Evolutionary conservation across 2,888 invertebrate genomes (phyloP), one percentile per base, ranked within the genome.

Genomic region (Eupithecia centaureata): DNA sequence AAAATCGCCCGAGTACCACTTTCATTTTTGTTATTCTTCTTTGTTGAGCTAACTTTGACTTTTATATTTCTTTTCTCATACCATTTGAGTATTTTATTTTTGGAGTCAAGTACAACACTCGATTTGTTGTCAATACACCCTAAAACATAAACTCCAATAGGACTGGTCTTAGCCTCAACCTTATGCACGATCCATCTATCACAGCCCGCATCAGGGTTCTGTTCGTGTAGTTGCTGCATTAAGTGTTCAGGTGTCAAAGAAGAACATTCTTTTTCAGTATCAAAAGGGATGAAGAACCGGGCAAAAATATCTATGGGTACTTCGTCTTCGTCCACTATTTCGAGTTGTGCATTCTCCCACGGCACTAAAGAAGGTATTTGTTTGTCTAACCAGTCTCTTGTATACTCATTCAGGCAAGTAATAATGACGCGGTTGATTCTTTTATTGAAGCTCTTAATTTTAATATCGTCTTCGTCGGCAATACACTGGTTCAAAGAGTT

Each of bases 331-430:
- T 25, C n/a, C 0, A 54, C 15, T n/a, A 69, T 47, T 33, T 5
- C 15, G 5, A 70, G 61, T 57, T 61, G 33, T 22, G 69, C 69
- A 3, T 63, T 61, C 13, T 54, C 18, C 69, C 69, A 70, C 8
- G 69, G 69, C 15, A 25, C 25, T 27, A 70, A 30, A 8, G 66
- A 52, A 1, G 66, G 69, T 3, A 70, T 65, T 61, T 66, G 18
- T 28, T 66, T 70, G 25, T 70, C 69, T 27, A 70, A 61, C 51
- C 63, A 66, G 32, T 70, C 69, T 38, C 69, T 70, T 7, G 66
- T 57, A 4, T 60, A 8, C 42, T 57, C 63, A 58, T 66, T 25
- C 7, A 18, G 13, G n/a, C 69, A 70, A 5, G 15, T 51, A 10
- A 63, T 35, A 0, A 66, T 32, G 30, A 57, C 51, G 28, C 25